These are phyloP conservation scores for Mimachlamys varia DNA, from an alignment of 2,888 invertebrate genomes.

Conservation along the genomic window DNA sequence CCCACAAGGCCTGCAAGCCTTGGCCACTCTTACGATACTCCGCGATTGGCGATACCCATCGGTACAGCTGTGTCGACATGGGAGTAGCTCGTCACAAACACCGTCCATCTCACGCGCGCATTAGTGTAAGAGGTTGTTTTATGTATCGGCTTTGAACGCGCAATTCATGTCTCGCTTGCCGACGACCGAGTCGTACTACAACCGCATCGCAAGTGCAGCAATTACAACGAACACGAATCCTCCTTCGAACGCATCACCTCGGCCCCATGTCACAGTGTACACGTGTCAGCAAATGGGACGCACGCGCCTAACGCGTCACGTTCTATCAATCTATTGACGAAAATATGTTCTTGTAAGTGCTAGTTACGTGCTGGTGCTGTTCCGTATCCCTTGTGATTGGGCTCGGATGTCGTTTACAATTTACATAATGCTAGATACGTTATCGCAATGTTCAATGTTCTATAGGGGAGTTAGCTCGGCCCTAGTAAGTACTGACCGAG, in stretches of 20 bases:
- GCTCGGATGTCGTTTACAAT: no score
- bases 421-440: no score
- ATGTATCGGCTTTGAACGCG: slow-evolving; percentile 15
- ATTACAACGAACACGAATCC: not conserved
- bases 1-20: not conserved
- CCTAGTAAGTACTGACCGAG: no score
- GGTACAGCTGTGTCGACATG: not conserved
- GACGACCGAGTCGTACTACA: not conserved
- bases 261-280: not conserved
- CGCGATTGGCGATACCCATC: not conserved
- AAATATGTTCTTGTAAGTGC: not conserved
- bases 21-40: not conserved
- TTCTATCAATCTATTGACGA: not conserved
- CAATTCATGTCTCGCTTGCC: not conserved
- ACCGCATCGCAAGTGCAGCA: not conserved
- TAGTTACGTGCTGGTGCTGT: not conserved
- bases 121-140: not conserved
- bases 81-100: slow-evolving; percentile 11
- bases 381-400: no score
- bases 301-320: not conserved
- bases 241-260: slow-evolving; percentile 19
- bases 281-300: not conserved
- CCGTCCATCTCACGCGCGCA: not conserved
- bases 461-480: no score
- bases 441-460: no score